phyloP scores from a whole-genome alignment of 2,888 invertebrate species.

The Mechanitis mazaeus region DNA sequence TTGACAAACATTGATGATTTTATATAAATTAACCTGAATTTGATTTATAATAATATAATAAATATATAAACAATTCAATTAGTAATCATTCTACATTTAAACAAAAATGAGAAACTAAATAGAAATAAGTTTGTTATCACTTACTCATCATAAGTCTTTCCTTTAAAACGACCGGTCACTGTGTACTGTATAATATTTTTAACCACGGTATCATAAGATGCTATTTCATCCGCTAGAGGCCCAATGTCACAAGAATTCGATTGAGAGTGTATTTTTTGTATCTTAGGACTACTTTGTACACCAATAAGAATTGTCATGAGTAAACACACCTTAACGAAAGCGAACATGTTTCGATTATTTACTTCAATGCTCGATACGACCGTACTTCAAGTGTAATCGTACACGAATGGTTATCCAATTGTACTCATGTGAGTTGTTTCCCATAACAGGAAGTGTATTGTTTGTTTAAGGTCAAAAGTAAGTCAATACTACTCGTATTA shows the following conservation, averaged over 20 bases:
- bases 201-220: conserved; percentile 71
- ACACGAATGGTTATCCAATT: conserved; percentile 13
- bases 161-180: conserved; percentile 71
- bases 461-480: background rate
- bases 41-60: too few species aligned
- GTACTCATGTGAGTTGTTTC: background rate
- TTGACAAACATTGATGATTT: too few species aligned
- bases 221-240: conserved; percentile 74
- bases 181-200: conserved; percentile 70
- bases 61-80: too few species aligned
- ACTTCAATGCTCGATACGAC: conserved; percentile 17
- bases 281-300: conserved; percentile 33
- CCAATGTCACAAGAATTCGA: conserved; percentile 42
- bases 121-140: conserved; percentile 36
- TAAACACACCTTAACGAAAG: conserved; percentile 20
- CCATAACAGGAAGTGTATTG: background rate
- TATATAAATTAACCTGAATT: too few species aligned
- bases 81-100: background rate
- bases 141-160: conserved; percentile 75
- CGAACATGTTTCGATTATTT: conserved; percentile 20
- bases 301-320: conserved; percentile 24
- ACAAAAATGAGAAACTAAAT: conserved; percentile 6
- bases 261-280: conserved; percentile 34
- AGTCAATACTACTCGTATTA: too few species aligned
- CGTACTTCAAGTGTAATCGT: conserved; percentile 13